Base-by-base conservation (phyloP, 2,113 vertebrate species). In the Brevimyrus niger region DNA sequence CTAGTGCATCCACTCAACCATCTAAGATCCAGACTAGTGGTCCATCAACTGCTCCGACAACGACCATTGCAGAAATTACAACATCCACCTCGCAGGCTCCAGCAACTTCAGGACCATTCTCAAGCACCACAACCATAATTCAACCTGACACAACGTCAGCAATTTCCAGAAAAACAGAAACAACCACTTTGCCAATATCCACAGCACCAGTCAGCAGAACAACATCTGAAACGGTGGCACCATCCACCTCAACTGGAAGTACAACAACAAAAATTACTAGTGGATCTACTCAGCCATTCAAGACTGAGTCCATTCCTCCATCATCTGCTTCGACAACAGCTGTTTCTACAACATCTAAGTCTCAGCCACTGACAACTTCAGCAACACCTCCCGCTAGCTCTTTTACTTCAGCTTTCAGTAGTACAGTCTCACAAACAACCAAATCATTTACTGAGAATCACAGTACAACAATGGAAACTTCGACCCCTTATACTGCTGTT, bases 51-150 rank as follows among this genome's bases (percentile, higher is more conserved):
- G 21, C 11, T 7, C 15, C 44, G 1, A 50, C 87, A 47, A 73
- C 61, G 8, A 44, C 23, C 4, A 3, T 0, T 0, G 0, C 0
- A 1, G 23, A 0, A 0, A 83, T 82, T 0, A 87, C 50, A 87
- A n/a, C 5, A 2, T 53, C 85, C 0, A 87, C 48, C 1, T 5
- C 42, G 0, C 3, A 19, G 4, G 4, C 2, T 5, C 21, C 46
- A 53, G 0, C n/a, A 50, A 1, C 1, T 1, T 88, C 88, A 27
- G 19, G 6, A 84, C 23, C 44, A 84, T 8, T 21, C 48, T 84
- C 35, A 65, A 61, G 17, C 17, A 13, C 4, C 19, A 46, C 55
- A 38, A 27, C 50, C 65, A 23, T 2, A 23, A 65, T 23, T 10
- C 8, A 0, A 73, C 31, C 27, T 76, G 7, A 23, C 11, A 44